A percentile compares a stretch with the other conserved stretches of the same genome.
phyloP scores from a whole-genome alignment of 1,140 invertebrate species.

The Chionoecetes opilio region DNA sequence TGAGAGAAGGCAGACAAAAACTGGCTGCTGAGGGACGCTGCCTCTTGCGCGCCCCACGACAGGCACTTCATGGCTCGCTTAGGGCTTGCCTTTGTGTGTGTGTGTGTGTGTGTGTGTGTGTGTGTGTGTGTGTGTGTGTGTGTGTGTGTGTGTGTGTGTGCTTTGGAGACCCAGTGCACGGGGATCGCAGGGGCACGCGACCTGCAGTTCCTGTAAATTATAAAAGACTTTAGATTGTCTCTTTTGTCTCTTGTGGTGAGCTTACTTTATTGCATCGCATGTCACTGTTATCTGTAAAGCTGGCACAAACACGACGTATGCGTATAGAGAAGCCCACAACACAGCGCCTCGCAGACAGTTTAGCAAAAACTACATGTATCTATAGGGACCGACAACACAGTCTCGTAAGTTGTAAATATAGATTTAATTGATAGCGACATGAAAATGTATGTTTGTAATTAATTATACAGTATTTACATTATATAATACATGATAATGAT shows the following conservation, averaged over 20 bases:
- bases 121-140: neutral
- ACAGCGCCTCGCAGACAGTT: too few relatives aligned
- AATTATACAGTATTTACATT: too few relatives aligned
- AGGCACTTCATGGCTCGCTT: neutral
- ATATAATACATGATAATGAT: too few relatives aligned
- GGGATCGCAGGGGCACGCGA: neutral
- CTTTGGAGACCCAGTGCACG: neutral
- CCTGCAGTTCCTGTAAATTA: neutral
- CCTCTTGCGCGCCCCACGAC: neutral
- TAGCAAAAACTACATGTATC: too few relatives aligned
- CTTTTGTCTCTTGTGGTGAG: slow-evolving; percentile 3
- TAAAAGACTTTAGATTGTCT: neutral
- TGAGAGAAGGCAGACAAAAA: neutral
- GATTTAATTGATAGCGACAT: too few relatives aligned
- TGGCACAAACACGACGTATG: too few relatives aligned
- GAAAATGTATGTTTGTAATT: too few relatives aligned
- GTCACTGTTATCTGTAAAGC: too few relatives aligned
- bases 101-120: neutral
- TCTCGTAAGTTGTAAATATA: too few relatives aligned
- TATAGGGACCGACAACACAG: too few relatives aligned
- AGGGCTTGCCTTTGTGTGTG: neutral
- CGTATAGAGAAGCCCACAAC: too few relatives aligned
- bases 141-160: neutral
- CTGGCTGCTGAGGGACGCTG: neutral
- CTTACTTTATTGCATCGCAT: too few relatives aligned